These are phyloP conservation scores for Pogonomyrmex californicus DNA, from an alignment of 1,140 invertebrate species.

Conservation along the genomic window DNA sequence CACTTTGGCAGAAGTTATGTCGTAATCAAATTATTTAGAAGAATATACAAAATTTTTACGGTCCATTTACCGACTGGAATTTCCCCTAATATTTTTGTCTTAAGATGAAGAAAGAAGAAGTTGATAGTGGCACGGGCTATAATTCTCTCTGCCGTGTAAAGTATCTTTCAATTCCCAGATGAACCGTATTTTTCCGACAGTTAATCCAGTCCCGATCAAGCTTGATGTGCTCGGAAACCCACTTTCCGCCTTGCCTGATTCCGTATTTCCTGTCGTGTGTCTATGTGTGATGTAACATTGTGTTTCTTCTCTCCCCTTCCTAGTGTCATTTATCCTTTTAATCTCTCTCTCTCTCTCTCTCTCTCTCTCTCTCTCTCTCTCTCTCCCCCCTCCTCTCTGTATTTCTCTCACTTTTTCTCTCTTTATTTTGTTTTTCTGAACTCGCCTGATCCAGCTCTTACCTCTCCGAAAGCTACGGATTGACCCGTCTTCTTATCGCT, in stretches of 20 bases:
- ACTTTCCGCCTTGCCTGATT: conserved; percentile 57
- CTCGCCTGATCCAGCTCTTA: neutral
- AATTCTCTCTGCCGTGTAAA: conserved; percentile 5
- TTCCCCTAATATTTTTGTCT: neutral
- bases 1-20: neutral
- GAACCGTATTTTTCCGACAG: conserved; percentile 5
- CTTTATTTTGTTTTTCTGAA: neutral
- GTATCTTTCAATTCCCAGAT: neutral
- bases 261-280: conserved; percentile 45
- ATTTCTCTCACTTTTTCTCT: neutral
- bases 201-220: conserved; percentile 62
- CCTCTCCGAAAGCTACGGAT: neutral
- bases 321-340: neutral
- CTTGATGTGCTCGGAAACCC: conserved; percentile 67
- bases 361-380: no score
- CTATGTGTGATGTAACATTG: conserved; percentile 57
- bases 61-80: neutral
- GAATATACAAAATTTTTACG: neutral
- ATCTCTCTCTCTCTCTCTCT: no score
- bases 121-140: neutral
- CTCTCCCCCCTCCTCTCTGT: neutral
- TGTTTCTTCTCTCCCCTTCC: conserved; percentile 32
- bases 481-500: neutral
- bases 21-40: neutral
- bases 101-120: no score